Conservation (phyloP, 1,140 invertebrate genomes). For the Anoplophora glabripennis region DNA sequence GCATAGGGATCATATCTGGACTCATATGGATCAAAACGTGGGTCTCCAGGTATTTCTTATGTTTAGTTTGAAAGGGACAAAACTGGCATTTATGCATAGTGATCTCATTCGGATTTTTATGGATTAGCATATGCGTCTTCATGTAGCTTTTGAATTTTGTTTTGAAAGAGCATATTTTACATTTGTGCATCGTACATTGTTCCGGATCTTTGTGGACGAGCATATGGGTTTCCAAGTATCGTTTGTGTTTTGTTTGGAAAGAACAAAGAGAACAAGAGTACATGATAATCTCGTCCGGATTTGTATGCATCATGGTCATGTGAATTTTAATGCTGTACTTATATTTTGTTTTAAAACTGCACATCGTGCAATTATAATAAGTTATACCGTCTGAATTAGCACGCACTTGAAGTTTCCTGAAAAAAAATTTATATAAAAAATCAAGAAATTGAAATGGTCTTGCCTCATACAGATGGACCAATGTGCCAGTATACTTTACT, state of each 20-base stretch:
- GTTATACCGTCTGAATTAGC: constrained; percentile 7
- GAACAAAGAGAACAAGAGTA: constrained; percentile 15
- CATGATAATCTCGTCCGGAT: constrained; percentile 11
- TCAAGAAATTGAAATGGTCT: too few species aligned
- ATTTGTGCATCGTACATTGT: not conserved
- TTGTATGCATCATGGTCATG: constrained; percentile 13
- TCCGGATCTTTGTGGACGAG: constrained; percentile 9
- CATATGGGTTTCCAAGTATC: constrained; percentile 20
- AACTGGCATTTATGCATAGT: constrained; percentile 7
- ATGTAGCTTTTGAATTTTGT: constrained; percentile 12
- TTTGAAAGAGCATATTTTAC: constrained; percentile 6
- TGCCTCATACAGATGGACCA: too few species aligned
- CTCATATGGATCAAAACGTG: constrained; percentile 19
- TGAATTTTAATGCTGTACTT: constrained; percentile 16
- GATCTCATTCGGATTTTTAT: constrained; percentile 1
- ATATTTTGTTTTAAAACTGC: constrained; percentile 17
- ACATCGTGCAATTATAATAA: constrained; percentile 11
- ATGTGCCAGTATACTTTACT: too few species aligned
- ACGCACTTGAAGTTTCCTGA: constrained; percentile 9
- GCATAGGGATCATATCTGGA: constrained; percentile 11
- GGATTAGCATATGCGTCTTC: not conserved
- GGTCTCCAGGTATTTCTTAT: constrained; percentile 14
- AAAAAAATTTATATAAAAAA: not conserved
- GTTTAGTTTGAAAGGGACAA: constrained; percentile 19
- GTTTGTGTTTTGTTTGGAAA: constrained; percentile 23